Base-by-base conservation (phyloP, 2,888 invertebrate genomes). In the Ischnura elegans region DNA sequence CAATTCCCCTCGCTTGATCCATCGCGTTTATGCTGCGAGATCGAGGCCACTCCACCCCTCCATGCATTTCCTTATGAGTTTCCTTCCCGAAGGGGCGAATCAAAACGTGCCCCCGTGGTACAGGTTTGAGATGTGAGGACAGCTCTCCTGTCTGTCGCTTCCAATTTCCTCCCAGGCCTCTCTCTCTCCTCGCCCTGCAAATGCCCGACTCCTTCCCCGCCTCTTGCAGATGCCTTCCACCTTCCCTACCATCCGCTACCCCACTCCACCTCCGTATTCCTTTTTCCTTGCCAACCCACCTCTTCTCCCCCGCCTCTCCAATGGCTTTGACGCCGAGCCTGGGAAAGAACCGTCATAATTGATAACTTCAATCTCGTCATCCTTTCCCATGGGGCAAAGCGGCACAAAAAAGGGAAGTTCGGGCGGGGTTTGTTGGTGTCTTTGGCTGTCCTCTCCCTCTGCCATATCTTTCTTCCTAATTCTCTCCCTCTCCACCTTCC, bases 331-430 rank as follows among this genome's bases (percentile, higher is more conserved):
- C 90, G 90, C 90, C 61, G 61, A 66, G 90, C 61, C 61, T 90
- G 90, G 61, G 90, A 90, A 90, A 55, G 61, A 90, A 66, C 90
- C 90, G 90, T 90, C 90, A 90, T 90, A 90, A 90, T 90, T 90
- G 90, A 90, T 90, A 90, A 90, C 90, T 90, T 90, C 90, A 90
- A 90, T 90, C 90, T 90, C 61, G 61, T 61, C 90, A 90, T 61
- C 90, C 90, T 61, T 90, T 90, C 90, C 90, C 90, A 87, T 87
- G 51, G 87, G 87, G 87, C 87, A 16, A 61, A 61, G 61, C 42
- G 90, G 61, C 61, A 61, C 61, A 90, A 90, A 90, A 90, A 90
- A 90, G 45, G 42, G 51, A 36, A 45, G 46, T 51, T 25, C 5
- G 76, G 10, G 76, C 10, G 36, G 36, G 76, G 76, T 76, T 76